Evolutionary conservation across 2,113 vertebrate genomes (phyloP).

Genomic region (Prochilodus magdalenae): DNA sequence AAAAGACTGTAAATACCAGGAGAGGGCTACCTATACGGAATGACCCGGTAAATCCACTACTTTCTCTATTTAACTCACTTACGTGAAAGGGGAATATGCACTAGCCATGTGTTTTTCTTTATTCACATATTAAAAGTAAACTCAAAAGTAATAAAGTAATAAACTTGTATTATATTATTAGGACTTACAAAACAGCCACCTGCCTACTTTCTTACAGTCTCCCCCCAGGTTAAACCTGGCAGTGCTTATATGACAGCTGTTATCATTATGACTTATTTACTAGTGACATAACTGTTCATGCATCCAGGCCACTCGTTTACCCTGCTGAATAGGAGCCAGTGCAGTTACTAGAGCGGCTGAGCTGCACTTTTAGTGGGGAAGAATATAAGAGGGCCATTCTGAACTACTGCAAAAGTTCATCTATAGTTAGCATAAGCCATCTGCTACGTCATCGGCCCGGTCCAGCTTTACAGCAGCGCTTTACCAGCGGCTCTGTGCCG

Average conservation of each 20-base stretch:
- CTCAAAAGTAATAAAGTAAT: too few species aligned
- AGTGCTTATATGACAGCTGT: conserved; percentile 6
- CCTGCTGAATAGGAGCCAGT: not conserved
- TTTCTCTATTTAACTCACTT: too few species aligned
- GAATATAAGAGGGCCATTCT: not conserved
- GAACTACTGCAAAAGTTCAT: not conserved
- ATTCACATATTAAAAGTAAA: not conserved
- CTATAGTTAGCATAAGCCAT: not conserved
- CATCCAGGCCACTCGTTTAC: not conserved
- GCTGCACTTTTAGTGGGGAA: not conserved
- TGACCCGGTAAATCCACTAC: not conserved
- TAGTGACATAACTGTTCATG: not conserved
- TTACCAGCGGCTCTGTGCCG: too few species aligned
- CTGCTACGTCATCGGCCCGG: conserved; percentile 25
- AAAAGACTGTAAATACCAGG: too few species aligned
- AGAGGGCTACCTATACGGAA: not conserved
- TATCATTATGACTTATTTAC: not conserved
- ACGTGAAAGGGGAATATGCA: not conserved
- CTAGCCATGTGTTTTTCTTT: not conserved
- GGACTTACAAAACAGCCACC: too few species aligned
- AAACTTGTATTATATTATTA: too few species aligned
- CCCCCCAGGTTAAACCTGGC: not conserved
- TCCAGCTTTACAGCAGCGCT: not conserved
- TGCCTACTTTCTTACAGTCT: too few species aligned
- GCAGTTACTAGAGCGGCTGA: not conserved